These are phyloP conservation scores for Lepeophtheirus nordmannii DNA, from an alignment of 2,888 invertebrate genomes.

Conservation along the genomic window DNA sequence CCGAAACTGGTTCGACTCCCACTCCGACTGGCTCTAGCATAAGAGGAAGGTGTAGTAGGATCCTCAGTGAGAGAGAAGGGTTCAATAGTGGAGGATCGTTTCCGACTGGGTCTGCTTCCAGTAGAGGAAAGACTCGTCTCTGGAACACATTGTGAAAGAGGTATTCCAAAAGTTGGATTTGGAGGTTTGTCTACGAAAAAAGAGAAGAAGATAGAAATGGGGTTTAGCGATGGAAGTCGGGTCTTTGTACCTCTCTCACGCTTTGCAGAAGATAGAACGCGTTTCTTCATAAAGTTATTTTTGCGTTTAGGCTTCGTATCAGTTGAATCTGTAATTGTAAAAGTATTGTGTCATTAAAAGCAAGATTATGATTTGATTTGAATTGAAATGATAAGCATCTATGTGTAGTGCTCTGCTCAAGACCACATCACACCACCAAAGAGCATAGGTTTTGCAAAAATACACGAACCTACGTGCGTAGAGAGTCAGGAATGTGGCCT, in stretches of 20 bases:
- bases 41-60: background rate
- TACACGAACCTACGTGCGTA: too few species aligned
- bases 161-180: background rate
- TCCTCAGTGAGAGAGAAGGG: background rate
- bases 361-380: background rate
- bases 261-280: background rate
- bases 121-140: background rate
- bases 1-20: conserved; percentile 57
- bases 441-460: too few species aligned
- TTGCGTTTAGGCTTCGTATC: conserved; percentile 16
- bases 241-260: background rate
- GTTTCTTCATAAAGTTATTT: conserved; percentile 10
- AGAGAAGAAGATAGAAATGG: background rate
- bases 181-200: background rate
- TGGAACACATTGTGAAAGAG: background rate
- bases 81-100: conserved; percentile 1
- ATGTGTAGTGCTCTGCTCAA: too few species aligned
- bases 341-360: background rate
- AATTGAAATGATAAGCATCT: too few species aligned
- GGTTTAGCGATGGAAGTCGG: background rate
- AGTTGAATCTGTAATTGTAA: conserved; percentile 11
- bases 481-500: too few species aligned
- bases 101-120: background rate
- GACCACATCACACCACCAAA: too few species aligned
- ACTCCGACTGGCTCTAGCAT: conserved; percentile 11